These are phyloP conservation scores for Nanorana parkeri DNA, from an alignment of 2,113 vertebrate species.

Conservation along the genomic window DNA sequence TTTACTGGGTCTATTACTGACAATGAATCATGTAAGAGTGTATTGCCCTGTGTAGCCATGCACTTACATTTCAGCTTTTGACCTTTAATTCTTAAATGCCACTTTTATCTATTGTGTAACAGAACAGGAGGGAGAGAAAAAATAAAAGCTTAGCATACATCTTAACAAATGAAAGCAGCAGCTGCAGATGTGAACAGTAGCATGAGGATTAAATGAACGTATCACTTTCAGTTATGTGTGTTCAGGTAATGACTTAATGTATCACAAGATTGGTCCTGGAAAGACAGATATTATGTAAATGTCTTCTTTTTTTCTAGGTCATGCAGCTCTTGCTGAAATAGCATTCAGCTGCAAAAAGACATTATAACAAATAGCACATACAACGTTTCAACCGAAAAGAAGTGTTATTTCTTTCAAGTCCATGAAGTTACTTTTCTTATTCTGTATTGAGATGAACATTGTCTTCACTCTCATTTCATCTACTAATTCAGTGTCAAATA, in stretches of 20 bases:
- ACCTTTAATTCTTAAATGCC: background rate
- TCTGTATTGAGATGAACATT: background rate
- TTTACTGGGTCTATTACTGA: too few species aligned
- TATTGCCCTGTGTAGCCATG: too few species aligned
- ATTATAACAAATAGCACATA: background rate
- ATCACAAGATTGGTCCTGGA: constrained; percentile 14
- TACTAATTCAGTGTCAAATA: background rate
- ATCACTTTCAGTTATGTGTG: background rate
- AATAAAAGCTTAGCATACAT: background rate
- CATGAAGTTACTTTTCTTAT: background rate
- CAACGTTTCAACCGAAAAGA: background rate
- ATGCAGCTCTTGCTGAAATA: background rate
- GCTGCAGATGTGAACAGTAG: background rate
- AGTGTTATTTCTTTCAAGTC: background rate
- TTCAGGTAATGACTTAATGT: constrained; percentile 5
- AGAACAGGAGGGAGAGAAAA: background rate
- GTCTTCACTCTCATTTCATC: background rate
- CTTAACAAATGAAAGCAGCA: background rate
- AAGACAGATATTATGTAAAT: constrained; percentile 23
- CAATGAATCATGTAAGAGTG: too few species aligned
- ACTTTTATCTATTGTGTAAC: background rate
- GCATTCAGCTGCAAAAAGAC: background rate
- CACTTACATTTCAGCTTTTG: background rate
- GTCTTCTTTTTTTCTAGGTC: background rate
- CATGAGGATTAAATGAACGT: background rate